phyloP scores from a whole-genome alignment of 2,113 vertebrate species.

The Colinus virginianus region DNA sequence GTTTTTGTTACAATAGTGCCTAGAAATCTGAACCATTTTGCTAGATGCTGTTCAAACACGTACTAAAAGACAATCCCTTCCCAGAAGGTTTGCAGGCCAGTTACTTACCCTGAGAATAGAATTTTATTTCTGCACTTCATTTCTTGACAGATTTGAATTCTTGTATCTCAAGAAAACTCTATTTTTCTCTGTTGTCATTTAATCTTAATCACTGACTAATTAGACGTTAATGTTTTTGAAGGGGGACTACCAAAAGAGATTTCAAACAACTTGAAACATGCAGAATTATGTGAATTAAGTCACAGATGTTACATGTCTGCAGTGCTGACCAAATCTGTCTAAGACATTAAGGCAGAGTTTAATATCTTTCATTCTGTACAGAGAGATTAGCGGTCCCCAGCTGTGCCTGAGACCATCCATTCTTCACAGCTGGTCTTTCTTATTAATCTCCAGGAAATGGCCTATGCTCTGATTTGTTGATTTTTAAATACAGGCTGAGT shows the following conservation, averaged over 20 bases:
- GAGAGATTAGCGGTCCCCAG: constrained; percentile 31
- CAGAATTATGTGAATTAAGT: constrained; percentile 23
- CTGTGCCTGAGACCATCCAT: constrained; percentile 46
- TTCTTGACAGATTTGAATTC: constrained; percentile 19
- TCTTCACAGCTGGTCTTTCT: constrained; percentile 56
- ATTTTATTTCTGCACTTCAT: constrained; percentile 50
- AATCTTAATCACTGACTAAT: constrained; percentile 7
- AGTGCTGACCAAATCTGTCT: constrained; percentile 12
- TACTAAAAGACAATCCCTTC: background rate
- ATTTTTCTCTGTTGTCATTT: constrained; percentile 12
- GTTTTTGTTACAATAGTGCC: constrained; percentile 44
- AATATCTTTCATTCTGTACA: constrained; percentile 35
- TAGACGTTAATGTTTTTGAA: constrained; percentile 26
- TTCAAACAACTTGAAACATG: constrained; percentile 5
- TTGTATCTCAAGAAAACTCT: constrained; percentile 21
- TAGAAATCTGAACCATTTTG: constrained; percentile 44
- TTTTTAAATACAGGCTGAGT: constrained; percentile 33
- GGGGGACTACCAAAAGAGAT: background rate
- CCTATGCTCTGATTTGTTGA: constrained; percentile 43
- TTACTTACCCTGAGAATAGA: constrained; percentile 12
- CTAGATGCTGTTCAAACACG: background rate
- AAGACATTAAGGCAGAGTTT: constrained; percentile 31
- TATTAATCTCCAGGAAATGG: constrained; percentile 45
- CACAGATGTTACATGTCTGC: constrained; percentile 40
- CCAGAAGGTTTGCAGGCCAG: constrained; percentile 38